phyloP scores from a whole-genome alignment of 2,797 vertebrate genomes.

The Sternotherus odoratus region DNA sequence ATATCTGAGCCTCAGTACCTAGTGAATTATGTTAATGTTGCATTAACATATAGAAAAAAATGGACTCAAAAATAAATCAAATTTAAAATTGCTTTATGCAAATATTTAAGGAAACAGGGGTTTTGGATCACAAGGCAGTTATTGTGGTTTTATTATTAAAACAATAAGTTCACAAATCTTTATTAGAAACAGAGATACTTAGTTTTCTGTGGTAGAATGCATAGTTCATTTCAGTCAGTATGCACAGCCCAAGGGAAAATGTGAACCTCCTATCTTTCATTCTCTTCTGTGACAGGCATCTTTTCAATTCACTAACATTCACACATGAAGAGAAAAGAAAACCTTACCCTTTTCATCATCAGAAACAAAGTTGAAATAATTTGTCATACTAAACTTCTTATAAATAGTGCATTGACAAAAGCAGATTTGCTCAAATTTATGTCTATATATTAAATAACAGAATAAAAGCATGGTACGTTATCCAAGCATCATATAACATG shows the following conservation, averaged over 20 bases:
- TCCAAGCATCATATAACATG: neutral
- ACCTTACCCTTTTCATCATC: neutral
- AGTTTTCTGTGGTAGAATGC: neutral
- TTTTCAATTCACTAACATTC: neutral
- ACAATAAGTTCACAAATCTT: neutral
- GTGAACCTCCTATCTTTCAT: neutral
- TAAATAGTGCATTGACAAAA: neutral
- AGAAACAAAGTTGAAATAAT: neutral
- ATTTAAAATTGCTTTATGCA: neutral
- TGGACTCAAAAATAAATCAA: neutral
- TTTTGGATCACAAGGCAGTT: neutral
- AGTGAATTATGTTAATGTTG: neutral
- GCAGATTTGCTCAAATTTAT: neutral
- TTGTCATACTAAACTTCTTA: neutral
- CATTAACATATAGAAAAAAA: neutral
- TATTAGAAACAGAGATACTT: neutral
- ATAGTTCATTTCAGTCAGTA: neutral
- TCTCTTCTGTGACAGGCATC: neutral
- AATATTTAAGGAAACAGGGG: neutral
- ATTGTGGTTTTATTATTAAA: neutral
- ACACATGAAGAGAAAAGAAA: neutral
- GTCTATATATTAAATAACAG: neutral
- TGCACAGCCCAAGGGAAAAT: neutral
- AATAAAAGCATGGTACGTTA: neutral
- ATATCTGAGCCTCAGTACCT: neutral